Conservation (phyloP, 2,888 invertebrate genomes). For the Steinernema hermaphroditum region DNA sequence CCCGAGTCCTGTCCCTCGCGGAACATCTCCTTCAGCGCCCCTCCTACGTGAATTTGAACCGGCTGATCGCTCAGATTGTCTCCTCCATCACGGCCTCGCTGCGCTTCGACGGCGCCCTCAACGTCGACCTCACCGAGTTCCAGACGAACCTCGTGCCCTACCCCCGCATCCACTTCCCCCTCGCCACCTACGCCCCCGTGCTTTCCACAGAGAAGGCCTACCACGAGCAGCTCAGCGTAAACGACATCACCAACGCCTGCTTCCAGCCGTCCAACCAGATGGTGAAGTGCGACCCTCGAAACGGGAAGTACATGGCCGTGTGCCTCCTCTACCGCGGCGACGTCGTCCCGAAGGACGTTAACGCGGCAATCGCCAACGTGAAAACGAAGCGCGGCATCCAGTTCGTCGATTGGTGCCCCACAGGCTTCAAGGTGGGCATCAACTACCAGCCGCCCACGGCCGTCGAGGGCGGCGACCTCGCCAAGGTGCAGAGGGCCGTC, state of each 20-base stretch:
- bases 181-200: slow-evolving; percentile 72
- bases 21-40: slow-evolving; percentile 71
- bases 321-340: slow-evolving; percentile 70
- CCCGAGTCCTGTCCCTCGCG: too few species aligned
- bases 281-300: slow-evolving; percentile 71
- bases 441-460: slow-evolving; percentile 73
- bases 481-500: slow-evolving; percentile 74
- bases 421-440: slow-evolving; percentile 66
- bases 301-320: slow-evolving; percentile 68
- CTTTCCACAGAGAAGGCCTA: slow-evolving; percentile 67
- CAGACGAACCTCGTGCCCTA: slow-evolving; percentile 75
- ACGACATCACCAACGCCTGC: slow-evolving; percentile 86
- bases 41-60: slow-evolving; percentile 85
- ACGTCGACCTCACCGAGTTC: slow-evolving; percentile 83
- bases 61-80: slow-evolving; percentile 81
- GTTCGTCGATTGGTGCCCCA: slow-evolving; percentile 64
- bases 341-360: slow-evolving; percentile 65
- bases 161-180: slow-evolving; percentile 86
- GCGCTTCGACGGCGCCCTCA: slow-evolving; percentile 84
- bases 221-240: slow-evolving; percentile 71
- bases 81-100: slow-evolving; percentile 85
- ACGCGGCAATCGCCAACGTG: slow-evolving; percentile 64
- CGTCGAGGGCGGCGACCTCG: slow-evolving; percentile 87
- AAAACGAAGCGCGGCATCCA: slow-evolving; percentile 64
- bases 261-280: slow-evolving; percentile 76